A percentile compares a stretch with the other conserved stretches of the same genome.
Evolutionary conservation across 2,113 vertebrate genomes (phyloP).

Genomic region (Cyanocitta stelleri): DNA sequence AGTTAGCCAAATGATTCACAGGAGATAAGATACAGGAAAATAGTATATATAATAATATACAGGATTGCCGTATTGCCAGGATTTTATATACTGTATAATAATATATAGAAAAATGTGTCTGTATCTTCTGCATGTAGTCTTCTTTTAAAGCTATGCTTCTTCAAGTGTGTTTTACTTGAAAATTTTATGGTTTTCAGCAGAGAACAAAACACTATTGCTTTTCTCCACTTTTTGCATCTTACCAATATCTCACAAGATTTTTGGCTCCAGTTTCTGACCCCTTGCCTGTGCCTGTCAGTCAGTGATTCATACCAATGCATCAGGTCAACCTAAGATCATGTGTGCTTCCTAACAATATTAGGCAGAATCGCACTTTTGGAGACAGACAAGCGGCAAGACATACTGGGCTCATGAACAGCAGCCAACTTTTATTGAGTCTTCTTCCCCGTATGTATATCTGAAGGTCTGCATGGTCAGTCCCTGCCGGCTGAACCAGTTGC

Average conservation of each 20-base stretch:
- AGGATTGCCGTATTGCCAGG: not conserved
- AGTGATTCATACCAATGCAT: not conserved
- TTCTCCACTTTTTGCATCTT: not conserved
- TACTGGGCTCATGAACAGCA: too few species aligned
- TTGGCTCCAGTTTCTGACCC: constrained; percentile 25
- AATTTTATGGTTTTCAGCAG: not conserved
- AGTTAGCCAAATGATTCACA: not conserved
- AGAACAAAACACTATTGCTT: not conserved
- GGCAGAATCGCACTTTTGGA: not conserved
- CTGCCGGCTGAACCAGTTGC: too few species aligned
- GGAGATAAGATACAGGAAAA: not conserved
- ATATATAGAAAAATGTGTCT: not conserved
- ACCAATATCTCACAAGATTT: not conserved
- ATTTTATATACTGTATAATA: not conserved
- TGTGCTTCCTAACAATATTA: not conserved
- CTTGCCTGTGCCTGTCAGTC: not conserved
- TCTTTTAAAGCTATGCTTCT: not conserved
- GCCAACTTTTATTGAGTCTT: too few species aligned
- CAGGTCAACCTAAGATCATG: not conserved
- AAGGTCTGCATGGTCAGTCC: too few species aligned
- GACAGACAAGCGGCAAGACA: too few species aligned
- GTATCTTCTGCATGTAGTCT: not conserved
- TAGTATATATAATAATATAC: not conserved
- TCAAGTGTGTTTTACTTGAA: not conserved
- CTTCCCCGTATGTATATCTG: too few species aligned